phyloP scores from a whole-genome alignment of 2,113 vertebrate genomes.

The Antechinus stuartii region DNA sequence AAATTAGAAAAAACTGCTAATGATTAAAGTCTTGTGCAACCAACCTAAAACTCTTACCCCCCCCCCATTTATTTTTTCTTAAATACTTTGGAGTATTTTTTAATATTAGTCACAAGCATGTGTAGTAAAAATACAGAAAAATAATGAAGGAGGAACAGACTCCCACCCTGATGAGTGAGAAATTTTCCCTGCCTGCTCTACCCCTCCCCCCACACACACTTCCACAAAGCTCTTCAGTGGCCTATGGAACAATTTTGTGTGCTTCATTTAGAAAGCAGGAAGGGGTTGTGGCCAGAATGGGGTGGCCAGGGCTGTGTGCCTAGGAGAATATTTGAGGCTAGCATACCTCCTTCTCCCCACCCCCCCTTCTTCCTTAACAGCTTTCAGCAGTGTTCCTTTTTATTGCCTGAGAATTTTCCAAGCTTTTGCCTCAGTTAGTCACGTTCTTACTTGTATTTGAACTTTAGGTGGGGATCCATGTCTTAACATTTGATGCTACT shows the following conservation, averaged over 20 bases:
- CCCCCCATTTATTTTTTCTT: neutral
- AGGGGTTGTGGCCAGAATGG: neutral
- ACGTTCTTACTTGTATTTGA: neutral
- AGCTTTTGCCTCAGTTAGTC: neutral
- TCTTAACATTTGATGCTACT: neutral
- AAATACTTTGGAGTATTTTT: neutral
- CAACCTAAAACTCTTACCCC: neutral
- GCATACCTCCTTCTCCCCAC: neutral
- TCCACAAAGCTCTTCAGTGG: neutral
- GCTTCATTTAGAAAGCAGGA: neutral
- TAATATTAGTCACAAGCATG: neutral
- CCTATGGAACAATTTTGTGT: neutral
- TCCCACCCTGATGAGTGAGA: neutral
- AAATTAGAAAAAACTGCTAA: neutral
- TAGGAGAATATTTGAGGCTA: neutral
- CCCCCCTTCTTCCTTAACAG: neutral
- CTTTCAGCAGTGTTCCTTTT: neutral
- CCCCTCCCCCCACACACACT: neutral
- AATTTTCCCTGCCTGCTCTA: neutral
- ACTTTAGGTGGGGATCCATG: neutral
- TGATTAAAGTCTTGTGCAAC: neutral
- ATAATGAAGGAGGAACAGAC: neutral
- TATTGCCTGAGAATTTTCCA: neutral
- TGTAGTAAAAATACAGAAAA: neutral
- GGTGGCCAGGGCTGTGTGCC: neutral